Evolutionary conservation across 2,113 vertebrate genomes (phyloP), one percentile per base, ranked within the genome.

Genomic region (Opisthocomus hoazin): DNA sequence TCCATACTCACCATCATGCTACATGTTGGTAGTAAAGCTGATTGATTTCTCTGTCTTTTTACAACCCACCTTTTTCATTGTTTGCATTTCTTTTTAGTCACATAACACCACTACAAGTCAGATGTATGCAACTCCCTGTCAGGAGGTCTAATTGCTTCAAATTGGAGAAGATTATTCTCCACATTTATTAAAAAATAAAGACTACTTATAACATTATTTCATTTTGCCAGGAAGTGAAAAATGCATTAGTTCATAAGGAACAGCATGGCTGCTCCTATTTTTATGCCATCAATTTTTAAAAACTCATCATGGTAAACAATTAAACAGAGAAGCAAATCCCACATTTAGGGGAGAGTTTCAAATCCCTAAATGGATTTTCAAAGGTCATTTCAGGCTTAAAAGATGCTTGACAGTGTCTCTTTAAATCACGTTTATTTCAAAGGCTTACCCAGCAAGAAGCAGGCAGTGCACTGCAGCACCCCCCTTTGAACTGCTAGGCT

Each of bases 311-410:
- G 70, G 96, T 96, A 96, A 96, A 97, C 97, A 98, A 97, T 97
- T 96, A 96, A 97, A 93, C 76, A 87, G 79, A 92, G 90, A 97
- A 96, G 84, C 86, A 96, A 97, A 96, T 90, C 90, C 89, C 90
- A 95, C 36, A 9, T 97, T 94, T 68, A 85, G 71, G 83, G 87
- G 74, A 95, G 85, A 96, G 76, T 97, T 97, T 95, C 93, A 98
- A 96, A 89, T 97, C 94, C 96, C 81, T 94, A 92, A 97, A 96
- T 96, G 93, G 94, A 96, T 97, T 98, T 98, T 94, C 91, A 96
- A 89, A 94, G 94, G 95, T 94, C 77, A 27, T 84, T 90, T 96
- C 77, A 93, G 96, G 93, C 80, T 95, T 91, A 93, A 94, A 94
- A 96, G 89, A 93, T 90, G 91, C 79, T 89, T 84, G 92, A 89